Evolutionary conservation across 2,888 invertebrate species (phyloP).

Genomic region (Erebia palarica): DNA sequence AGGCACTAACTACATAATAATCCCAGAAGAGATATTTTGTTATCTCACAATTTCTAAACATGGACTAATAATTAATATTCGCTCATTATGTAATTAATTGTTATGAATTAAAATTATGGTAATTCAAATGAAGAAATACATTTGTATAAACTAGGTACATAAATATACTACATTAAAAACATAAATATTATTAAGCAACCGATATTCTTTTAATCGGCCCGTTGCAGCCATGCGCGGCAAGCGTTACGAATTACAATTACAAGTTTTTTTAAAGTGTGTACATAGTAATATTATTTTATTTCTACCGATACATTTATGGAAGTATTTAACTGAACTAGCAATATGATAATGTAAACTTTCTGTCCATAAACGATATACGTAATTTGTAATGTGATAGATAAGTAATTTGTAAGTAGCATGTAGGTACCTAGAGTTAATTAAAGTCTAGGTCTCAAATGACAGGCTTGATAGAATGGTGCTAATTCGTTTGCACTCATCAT

Average conservation of each 20-base stretch:
- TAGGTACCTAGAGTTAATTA: no score
- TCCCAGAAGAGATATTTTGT: no score
- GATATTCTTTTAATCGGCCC: not conserved
- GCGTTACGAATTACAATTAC: not conserved
- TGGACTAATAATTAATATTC: not conserved
- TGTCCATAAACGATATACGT: conserved; percentile 43
- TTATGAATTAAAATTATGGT: no score
- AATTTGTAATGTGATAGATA: conserved; percentile 41
- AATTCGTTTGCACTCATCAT: no score
- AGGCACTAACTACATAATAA: no score
- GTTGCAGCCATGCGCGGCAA: not conserved
- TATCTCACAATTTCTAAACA: no score
- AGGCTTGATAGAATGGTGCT: not conserved
- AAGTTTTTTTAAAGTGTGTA: not conserved
- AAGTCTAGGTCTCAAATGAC: not conserved
- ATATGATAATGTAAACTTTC: conserved; percentile 24
- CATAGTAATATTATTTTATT: not conserved
- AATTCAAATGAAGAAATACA: not conserved
- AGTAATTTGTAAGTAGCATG: no score
- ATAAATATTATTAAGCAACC: not conserved
- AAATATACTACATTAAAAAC: not conserved
- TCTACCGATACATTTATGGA: no score
- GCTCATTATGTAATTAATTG: not conserved
- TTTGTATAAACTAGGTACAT: not conserved
- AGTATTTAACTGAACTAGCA: conserved; percentile 10